Evolutionary conservation across 2,797 vertebrate genomes (phyloP).

Genomic region (Anabas testudineus): DNA sequence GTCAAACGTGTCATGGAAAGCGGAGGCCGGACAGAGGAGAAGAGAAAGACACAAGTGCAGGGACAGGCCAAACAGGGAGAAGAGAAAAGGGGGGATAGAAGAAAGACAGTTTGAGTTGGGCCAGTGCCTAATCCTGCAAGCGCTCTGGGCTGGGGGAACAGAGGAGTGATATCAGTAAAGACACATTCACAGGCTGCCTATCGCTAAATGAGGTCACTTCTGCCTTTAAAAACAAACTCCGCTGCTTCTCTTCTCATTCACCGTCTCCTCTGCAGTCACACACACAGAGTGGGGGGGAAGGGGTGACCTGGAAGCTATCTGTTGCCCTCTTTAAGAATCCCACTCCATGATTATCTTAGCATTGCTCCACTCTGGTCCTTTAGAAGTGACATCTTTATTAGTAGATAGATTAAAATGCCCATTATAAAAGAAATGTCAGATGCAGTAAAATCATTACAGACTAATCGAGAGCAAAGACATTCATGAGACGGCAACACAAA

Average conservation of each 20-base stretch:
- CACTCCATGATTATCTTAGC: conserved; percentile 42
- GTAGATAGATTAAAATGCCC: background rate
- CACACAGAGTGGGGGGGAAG: conserved; percentile 5
- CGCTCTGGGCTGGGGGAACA: conserved; percentile 54
- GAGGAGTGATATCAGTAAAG: conserved; percentile 67
- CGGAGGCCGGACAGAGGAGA: conserved; percentile 48
- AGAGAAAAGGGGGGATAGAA: background rate
- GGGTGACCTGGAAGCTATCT: conserved; percentile 65
- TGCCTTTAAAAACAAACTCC: conserved; percentile 27
- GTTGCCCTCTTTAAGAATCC: conserved; percentile 69
- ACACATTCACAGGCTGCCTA: conserved; percentile 57
- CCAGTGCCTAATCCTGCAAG: conserved; percentile 59
- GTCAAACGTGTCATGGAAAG: conserved; percentile 60
- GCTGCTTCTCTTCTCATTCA: conserved; percentile 40
- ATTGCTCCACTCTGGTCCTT: conserved; percentile 17
- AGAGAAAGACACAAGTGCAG: conserved; percentile 36
- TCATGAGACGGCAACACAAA: conserved; percentile 5
- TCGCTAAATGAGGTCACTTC: conserved; percentile 69
- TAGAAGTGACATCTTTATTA: conserved; percentile 24
- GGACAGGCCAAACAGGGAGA: conserved; percentile 50
- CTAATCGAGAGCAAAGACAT: conserved; percentile 14
- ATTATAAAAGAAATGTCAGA: conserved; percentile 20
- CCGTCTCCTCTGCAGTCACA: conserved; percentile 54
- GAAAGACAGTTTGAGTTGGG: conserved; percentile 49
- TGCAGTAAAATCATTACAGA: conserved; percentile 19